phyloP scores from a whole-genome alignment of 2,888 invertebrate species.

The Eubasilissa splendida region DNA sequence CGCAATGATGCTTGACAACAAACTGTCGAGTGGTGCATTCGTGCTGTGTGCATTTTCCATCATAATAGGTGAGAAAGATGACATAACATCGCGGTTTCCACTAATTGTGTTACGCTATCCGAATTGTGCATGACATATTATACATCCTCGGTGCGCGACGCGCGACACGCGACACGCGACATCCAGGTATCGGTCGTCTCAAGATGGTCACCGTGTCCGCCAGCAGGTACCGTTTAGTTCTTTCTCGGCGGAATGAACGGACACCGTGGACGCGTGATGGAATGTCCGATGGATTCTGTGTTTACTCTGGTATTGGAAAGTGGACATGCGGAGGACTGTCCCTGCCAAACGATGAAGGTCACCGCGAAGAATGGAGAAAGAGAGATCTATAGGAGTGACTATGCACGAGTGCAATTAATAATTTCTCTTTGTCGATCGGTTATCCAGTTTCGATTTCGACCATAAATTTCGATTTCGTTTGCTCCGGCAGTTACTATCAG shows the following conservation, averaged over 20 bases:
- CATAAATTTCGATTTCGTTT: constrained; percentile 38
- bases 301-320: constrained; percentile 51
- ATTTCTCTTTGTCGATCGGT: constrained; percentile 49
- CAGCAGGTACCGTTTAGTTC: no score
- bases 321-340: constrained; percentile 16
- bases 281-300: constrained; percentile 35
- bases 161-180: neutral
- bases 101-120: constrained; percentile 21
- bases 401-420: constrained; percentile 50
- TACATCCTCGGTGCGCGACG: neutral
- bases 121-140: neutral
- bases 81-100: constrained; percentile 18
- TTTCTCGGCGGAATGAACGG: neutral
- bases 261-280: constrained; percentile 43
- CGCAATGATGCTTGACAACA: constrained; percentile 49
- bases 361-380: constrained; percentile 47
- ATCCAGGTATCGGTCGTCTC: neutral
- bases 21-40: constrained; percentile 43
- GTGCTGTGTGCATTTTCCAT: constrained; percentile 51
- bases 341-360: constrained; percentile 54
- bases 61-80: constrained; percentile 45
- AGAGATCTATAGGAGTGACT: constrained; percentile 44
- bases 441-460: constrained; percentile 35
- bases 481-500: constrained; percentile 13
- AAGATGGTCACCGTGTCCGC: neutral